These are phyloP conservation scores for Mythimna loreyi DNA, from an alignment of 2,888 invertebrate species.

Conservation along the genomic window DNA sequence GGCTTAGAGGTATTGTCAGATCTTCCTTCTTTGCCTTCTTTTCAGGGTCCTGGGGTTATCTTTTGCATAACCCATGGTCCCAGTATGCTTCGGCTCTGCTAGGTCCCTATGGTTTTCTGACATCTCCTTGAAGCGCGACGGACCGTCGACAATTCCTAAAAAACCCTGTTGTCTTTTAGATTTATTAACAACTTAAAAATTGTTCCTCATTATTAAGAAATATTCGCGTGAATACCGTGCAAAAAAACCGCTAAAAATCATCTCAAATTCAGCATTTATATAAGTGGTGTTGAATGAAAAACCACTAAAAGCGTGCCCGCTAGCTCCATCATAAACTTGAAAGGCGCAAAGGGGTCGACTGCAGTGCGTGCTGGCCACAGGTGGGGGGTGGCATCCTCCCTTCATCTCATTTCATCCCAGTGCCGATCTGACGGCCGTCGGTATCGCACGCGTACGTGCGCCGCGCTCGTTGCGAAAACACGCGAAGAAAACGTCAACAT, in stretches of 20 bases:
- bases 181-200: background rate
- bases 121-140: too few species aligned
- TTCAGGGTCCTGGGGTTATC: too few species aligned
- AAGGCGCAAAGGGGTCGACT: conserved; percentile 83
- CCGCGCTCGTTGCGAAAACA: conserved; percentile 38
- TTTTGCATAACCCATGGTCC: too few species aligned
- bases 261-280: conserved; percentile 52
- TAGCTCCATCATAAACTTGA: conserved; percentile 73
- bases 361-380: conserved; percentile 89
- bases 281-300: conserved; percentile 63
- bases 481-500: conserved; percentile 52
- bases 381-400: conserved; percentile 79
- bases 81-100: too few species aligned
- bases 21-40: too few species aligned
- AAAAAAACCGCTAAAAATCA: conserved; percentile 44
- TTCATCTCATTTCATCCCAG: conserved; percentile 67
- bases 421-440: conserved; percentile 69
- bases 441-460: conserved; percentile 70
- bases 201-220: background rate
- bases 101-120: too few species aligned
- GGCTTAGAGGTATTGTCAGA: too few species aligned
- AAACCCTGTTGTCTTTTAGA: background rate
- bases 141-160: background rate
- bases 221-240: conserved; percentile 22
- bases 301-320: conserved; percentile 62